Base-by-base conservation (phyloP, 1,140 invertebrate genomes). In the Sarcophaga bullata region DNA sequence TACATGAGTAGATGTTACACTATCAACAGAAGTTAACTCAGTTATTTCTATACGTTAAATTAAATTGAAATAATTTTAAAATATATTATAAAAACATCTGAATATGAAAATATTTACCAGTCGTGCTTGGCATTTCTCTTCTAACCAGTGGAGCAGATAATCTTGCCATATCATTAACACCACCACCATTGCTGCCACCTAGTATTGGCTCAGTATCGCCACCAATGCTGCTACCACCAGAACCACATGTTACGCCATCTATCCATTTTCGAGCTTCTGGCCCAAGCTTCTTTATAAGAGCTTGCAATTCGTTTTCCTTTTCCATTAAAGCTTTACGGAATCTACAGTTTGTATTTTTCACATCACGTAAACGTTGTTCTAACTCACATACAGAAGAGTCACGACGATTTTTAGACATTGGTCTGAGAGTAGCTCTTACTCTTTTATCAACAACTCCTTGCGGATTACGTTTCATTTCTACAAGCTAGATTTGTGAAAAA, bases 401-500 rank as follows among this genome's bases (percentile, higher is more conserved):
- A 80, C 94, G 91, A 62, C 94, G 90, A 75, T 90, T 90, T 84
- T 95, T 95, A n/a, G 94, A 93, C 92, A 94, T 93, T 9, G 95
- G 95, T 80, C 94, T 91, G n/a, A 96, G 90, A 6, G 95, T 96
- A 0, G 95, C 94, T 52, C 95, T 91, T 62, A 95, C 94, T 82
- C 96, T 91, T 85, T 96, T 95, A 86, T 97, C 96, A 73, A 96
- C 94, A 7, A 93, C 93, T 3, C 96, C 95, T 85, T 95, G 94
- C 3, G 97, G 96, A 92, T 98, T 98, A 84, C 96, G 92, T 85
- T 95, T 94, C 46, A 98, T 91, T 91, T 98, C 97, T 84, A 98
- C 93, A 37, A 97, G 91, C 96, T 97, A 90, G 48, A 9, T 75
- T 49, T 1, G 15, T 25, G 19, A 10, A 17, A 25, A 78, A 19